Evolutionary conservation across 1,140 invertebrate species (phyloP), one percentile per base, ranked within the genome.

Genomic region (Lithobius niger): DNA sequence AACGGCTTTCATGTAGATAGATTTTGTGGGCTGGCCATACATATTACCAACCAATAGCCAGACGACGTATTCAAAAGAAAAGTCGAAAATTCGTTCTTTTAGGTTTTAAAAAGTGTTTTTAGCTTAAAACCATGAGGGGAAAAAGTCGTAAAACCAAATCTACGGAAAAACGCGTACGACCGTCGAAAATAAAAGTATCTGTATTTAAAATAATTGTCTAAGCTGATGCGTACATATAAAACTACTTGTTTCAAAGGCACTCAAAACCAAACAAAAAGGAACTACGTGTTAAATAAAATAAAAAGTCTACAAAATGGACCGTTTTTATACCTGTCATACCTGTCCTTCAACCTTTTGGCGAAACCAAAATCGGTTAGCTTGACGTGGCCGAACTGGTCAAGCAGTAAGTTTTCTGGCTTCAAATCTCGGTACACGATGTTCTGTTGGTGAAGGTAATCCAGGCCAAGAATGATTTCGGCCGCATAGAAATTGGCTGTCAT

Each of bases 311-410:
- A 10, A 40, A 18, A 13, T 40, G 10, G 10, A 10, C 31, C 18
- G 18, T 40, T 40, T 40, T 40, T 40, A 40, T 40, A n/a, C n/a
- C n/a, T n/a, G n/a, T n/a, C n/a, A n/a, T 66, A 79, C 76, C 77
- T 81, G 71, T 97, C 91, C 4, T 81, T 81, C 19, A 97, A 71
- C 65, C 88, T 88, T 72, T 97, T 97, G 4, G 93, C 91, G 69
- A 97, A 97, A 28, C 94, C 94, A 71, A 97, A 97, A 71, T 97
- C 94, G 15, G 92, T 96, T 53, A 97, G 91, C 71, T 96, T 96
- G 56, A 97, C 73, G 70, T 97, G 93, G 0, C 94, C 94, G 61
- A 94, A 86, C 60, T 78, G 78, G 65, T 94, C 92, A 21, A 97
- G 73, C 0, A 97, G 73, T 19, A 97, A 72, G 71, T 97, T 97